Evolutionary conservation across 2,888 invertebrate species (phyloP).

Genomic region (Drosophila paracracens): DNA sequence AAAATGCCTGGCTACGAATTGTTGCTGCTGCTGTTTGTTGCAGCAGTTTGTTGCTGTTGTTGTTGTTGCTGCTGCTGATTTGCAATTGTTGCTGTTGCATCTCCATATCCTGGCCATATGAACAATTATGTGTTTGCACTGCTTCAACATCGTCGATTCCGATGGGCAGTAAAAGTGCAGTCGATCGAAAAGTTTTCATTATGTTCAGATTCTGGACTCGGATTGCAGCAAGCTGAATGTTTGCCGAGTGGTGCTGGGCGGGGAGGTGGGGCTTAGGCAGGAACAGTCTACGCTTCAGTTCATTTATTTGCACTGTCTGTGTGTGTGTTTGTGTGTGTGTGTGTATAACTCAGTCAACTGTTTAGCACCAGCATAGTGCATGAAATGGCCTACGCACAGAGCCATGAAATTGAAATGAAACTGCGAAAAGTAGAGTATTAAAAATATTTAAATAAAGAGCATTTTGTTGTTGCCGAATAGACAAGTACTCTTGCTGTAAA

Average conservation of each 20-base stretch:
- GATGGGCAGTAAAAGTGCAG: conserved; percentile 67
- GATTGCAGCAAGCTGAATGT: conserved; percentile 1
- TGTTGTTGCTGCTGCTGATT: conserved; percentile 19
- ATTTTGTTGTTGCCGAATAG: not conserved
- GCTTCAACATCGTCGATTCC: conserved; percentile 48
- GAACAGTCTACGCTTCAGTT: conserved; percentile 72
- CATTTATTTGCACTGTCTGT: conserved; percentile 65
- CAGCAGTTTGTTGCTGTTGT: conserved; percentile 17
- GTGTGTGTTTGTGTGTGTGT: conserved; percentile 17
- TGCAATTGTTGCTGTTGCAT: conserved; percentile 39
- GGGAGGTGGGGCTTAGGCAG: conserved; percentile 6
- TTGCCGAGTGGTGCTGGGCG: not conserved
- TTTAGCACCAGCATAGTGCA: conserved; percentile 74
- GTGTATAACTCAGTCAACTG: conserved; percentile 73
- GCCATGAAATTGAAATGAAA: conserved; percentile 82
- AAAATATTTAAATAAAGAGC: conserved; percentile 10
- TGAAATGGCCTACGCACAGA: conserved; percentile 73
- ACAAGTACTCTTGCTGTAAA: not conserved
- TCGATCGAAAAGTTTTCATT: conserved; percentile 79
- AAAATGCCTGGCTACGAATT: conserved; percentile 44
- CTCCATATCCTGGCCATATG: conserved; percentile 65
- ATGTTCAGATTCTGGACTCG: conserved; percentile 54
- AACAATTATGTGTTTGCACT: conserved; percentile 73
- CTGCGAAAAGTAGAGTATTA: conserved; percentile 28
- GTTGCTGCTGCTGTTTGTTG: conserved; percentile 24